Base-by-base conservation (phyloP, 2,888 invertebrate species). In the Geotrupes spiniger region DNA sequence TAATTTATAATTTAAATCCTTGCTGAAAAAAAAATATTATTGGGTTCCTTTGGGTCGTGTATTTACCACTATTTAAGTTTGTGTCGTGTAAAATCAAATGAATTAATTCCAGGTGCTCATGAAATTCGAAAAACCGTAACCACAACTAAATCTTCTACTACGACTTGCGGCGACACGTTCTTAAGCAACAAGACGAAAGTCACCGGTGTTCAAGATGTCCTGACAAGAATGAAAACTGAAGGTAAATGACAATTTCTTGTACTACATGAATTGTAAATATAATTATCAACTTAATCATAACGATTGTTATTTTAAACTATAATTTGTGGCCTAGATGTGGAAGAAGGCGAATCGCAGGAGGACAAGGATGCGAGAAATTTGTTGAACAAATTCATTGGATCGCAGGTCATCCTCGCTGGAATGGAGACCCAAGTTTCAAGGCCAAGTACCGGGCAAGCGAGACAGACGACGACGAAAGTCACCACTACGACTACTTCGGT, bases 331-430 rank as follows among this genome's bases (percentile, higher is more conserved):
- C 10, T 49, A 84, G 84, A 84, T 65, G 74, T 78, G 52, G 79
- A 81, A 61, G 81, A 79, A 53, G 84, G 84, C 5, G 87, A 87
- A 66, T 78, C 76, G 1, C 68, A 71, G 21, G 86, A 85, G 67
- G 88, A 88, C 70, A 71, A 76, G 28, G 85, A 87, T 72, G 88
- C 87, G 28, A 80, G 87, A 46, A 83, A 85, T 52, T 76, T 89
- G 60, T 78, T 89, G 42, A 90, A 90, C 76, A 89, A 89, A 76
- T 89, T 89, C 76, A 78, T 90, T 42, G 89, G 89, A 47, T 87
- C 89, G 54, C 85, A 86, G 62, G 87, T 89, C 61, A 81, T 89
- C 50, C 83, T 90, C 77, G 82, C 84, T 43, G 89, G 88, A 59
- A 84, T 89, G 77, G 88, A 89, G 75, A 69, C 72, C 2, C 60